Conservation (phyloP, 2,113 vertebrate species). For the Pterophyllum scalare region DNA sequence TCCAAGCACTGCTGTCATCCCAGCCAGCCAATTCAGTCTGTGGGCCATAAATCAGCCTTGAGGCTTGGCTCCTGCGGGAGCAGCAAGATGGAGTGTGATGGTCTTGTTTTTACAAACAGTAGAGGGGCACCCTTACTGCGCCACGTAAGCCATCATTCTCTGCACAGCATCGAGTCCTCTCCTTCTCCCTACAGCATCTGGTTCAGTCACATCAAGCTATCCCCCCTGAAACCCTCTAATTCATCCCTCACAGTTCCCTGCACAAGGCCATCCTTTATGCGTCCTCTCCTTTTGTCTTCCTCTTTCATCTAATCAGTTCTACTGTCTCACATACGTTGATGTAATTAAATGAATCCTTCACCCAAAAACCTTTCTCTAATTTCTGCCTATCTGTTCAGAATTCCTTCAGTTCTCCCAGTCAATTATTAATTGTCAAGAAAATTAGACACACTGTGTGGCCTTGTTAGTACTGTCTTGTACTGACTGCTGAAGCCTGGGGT, state of each 20-base stretch:
- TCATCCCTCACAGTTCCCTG: slow-evolving; percentile 47
- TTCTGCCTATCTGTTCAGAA: slow-evolving; percentile 54
- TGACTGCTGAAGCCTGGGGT: slow-evolving; percentile 53
- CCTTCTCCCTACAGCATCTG: slow-evolving; percentile 76
- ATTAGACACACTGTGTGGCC: slow-evolving; percentile 61
- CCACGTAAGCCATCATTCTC: slow-evolving; percentile 76
- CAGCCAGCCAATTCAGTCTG: slow-evolving; percentile 79
- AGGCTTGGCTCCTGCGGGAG: slow-evolving; percentile 81
- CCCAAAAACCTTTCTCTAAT: slow-evolving; percentile 48
- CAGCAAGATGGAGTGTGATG: slow-evolving; percentile 85
- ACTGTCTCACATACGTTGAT: slow-evolving; percentile 50
- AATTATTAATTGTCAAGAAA: slow-evolving; percentile 77
- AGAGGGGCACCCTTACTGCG: slow-evolving; percentile 79
- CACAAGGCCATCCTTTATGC: slow-evolving; percentile 54
- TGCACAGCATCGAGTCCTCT: slow-evolving; percentile 64
- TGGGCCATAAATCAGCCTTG: slow-evolving; percentile 83
- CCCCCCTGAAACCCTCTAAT: slow-evolving; percentile 40
- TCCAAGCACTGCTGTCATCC: slow-evolving; percentile 80
- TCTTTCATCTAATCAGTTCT: slow-evolving; percentile 57
- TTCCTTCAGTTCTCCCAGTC: slow-evolving; percentile 40
- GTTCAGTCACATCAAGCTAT: slow-evolving; percentile 69
- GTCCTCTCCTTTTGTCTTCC: slow-evolving; percentile 62
- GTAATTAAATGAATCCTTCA: slow-evolving; percentile 70
- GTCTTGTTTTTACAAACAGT: slow-evolving; percentile 87
- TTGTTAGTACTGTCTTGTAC: slow-evolving; percentile 61